Evolutionary conservation across 2,888 invertebrate species (phyloP), one percentile per base, ranked within the genome.

Genomic region (Archaeoteleia sp.): DNA sequence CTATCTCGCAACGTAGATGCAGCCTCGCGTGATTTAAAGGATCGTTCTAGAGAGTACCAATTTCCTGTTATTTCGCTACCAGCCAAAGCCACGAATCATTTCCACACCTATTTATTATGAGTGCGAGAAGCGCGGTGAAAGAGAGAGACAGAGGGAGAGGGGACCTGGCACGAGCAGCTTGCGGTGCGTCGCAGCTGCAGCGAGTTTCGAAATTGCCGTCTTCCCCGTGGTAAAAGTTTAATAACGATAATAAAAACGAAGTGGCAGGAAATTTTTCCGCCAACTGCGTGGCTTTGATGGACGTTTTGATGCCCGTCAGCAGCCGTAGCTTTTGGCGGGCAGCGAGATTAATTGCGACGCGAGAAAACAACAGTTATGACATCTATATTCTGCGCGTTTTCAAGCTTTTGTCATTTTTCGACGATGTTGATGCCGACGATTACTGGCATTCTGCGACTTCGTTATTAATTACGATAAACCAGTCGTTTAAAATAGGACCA

Each of bases 61-160:
- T 81, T 81, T 79, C 75, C 77, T 79, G 76, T 65, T 74, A 74
- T 78, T 76, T 72, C 68, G 77, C 77, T 79, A 79, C 78, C 77
- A 76, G 67, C 77, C 78, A 73, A 75, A 78, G 78, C 78, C 79
- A 82, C 83, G 80, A 84, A 80, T 84, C 82, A 83, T 84, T 83
- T 84, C 84, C 79, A 83, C 84, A 82, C 84, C 84, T 82, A 81
- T 79, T 77, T 74, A 82, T 82, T 83, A 83, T 76, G 73, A 71
- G 66, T 72, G 70, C 46, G 55, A 67, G 67, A 49, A 58, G 65
- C 49, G 51, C 46, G 54, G 54, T 54, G 62, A 63, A 61, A 48
- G 67, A 61, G 65, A 66, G 65, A 42, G 42, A 39, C 45, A 62
- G 60, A 65, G 37, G 54, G 65, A 65, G 57, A 58, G 54, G 66